Base-by-base conservation (phyloP, 1,140 invertebrate genomes). In the Drosophila kohkoa region DNA sequence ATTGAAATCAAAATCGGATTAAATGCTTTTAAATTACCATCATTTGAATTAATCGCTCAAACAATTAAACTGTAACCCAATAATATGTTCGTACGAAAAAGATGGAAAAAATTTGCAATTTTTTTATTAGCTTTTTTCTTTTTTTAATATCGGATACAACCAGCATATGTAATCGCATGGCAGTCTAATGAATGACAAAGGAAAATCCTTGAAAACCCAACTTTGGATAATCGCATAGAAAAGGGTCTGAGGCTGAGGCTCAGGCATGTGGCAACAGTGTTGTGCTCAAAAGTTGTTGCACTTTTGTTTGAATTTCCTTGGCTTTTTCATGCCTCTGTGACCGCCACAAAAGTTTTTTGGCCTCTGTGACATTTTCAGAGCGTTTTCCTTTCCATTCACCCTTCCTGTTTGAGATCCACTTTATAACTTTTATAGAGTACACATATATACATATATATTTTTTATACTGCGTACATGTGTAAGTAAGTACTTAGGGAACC, bases 261-360 rank as follows among this genome's bases (percentile, higher is more conserved):
- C 49, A 54, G 63, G 64, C 49, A 11, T 48, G 54, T n/a, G 64
- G 67, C 58, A 58, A 46, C 64, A 68, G 20, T 54, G 46, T 72
- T 75, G 43, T 55, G 62, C 62, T 41, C 58, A 13, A 87, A 87
- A 87, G 80, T 87, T 89, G 74, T 81, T 83, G 85, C 83, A 88
- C 85, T 87, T 88, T 87, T 78, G 80, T 87, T 79, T 70, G 70
- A 80, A 89, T 81, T 88, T 87, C 78, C 76, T 78, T 86, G 68
- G 68, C 77, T 79, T 78, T 87, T 87, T 87, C 72, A 70, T 80
- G 85, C 69, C 74, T 49, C 60, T 71, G 67, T 79, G 73, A 69
- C 66, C 77, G 69, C 74, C 66, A 85, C 51, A 52, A 32, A 85
- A 85, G 67, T 82, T 82, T 55, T 46, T 76, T 79, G 54, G 52